Base-by-base conservation (phyloP, 2,113 vertebrate species). In the Leptosomus discolor region DNA sequence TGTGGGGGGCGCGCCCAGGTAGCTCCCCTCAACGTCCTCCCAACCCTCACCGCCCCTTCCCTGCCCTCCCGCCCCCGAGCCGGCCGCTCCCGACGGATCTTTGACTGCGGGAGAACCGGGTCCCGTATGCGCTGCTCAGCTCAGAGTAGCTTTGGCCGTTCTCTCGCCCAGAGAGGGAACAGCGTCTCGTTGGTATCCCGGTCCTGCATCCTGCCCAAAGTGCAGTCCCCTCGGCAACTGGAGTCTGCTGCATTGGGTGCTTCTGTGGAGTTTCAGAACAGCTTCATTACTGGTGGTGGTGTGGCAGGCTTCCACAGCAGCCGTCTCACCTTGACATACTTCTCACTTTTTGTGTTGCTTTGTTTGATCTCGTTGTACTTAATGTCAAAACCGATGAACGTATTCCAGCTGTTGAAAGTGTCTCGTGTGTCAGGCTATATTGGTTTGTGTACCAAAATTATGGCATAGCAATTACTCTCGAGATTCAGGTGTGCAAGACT, bases 361-460 rank as follows among this genome's bases (percentile, higher is more conserved):
- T 9, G 15, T 34, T 69, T 30, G 7, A 22, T 51, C 5, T n/a
- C n/a, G n/a, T 68, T 18, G 5, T 10, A 1, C 15, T 41, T 56
- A 17, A 9, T 50, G 4, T 37, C 45, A 11, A 37, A 82, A 60
- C 3, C 2, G 1, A 9, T 11, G 18, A n/a, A 23, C 9, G 18
- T 43, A 5, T 19, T 37, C 8, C 11, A 10, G 51, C 60, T 63
- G 22, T 32, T 53, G 26, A 26, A 58, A 32, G 11, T 34, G 20
- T 30, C 14, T 9, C 2, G 2, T 24, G 26, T 11, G 60, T 54
- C n/a, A 2, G 22, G 9, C 36, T 41, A 6, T 0, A 0, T 48
- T 57, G 29, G 5, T 65, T 70, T 75, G 56, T 11, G 6, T 71
- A 15, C 34, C 27, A 19, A 41, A 80, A 67, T 46, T 29, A 14